Base-by-base conservation (phyloP, 2,888 invertebrate genomes). In the Odontomyia ornata region DNA sequence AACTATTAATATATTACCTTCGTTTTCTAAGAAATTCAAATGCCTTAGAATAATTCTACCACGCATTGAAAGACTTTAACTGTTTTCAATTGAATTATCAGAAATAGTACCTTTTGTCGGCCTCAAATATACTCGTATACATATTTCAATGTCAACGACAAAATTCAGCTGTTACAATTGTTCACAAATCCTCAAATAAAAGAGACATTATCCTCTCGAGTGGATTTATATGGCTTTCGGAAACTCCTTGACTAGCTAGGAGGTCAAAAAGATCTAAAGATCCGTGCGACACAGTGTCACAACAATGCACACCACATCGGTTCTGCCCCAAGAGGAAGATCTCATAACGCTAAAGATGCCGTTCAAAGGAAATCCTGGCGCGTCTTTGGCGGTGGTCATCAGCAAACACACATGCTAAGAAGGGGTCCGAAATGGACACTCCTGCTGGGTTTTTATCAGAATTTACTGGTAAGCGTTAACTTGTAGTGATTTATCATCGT, bases 331-430 rank as follows among this genome's bases (percentile, higher is more conserved):
- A 47, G 21, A 47, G 13, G 46, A 23, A 47, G 4, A 69, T 47
- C 21, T 1, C 9, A 23, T 47, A 43, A 36, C 30, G n/a, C 18
- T 36, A 7, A 69, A 25, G 25, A 47, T 47, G 46, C 69, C 25
- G 69, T 73, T 73, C 73, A 30, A 73, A 60, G 60, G n/a, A 73
- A 60, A 57, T 73, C 60, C 23, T 73, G 73, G 23, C 57, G 52
- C 60, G 11, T 57, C 73, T 15, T 25, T 60, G 36, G 60, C 46
- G 73, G 73, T 73, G 73, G 73, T 73, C 73, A 73, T 30, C 18
- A 18, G 3, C 21, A 36, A 13, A 30, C 15, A 21, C 52, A 72
- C 21, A n/a, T 11, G 15, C 52, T n/a, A 4, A 36, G 36, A 5
- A 27, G 11, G 62, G 28, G 4, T 43, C n/a, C n/a, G 21, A 13